These are phyloP conservation scores for Chalcosyrphus nemorum DNA, from an alignment of 2,888 invertebrate genomes.

Conservation along the genomic window DNA sequence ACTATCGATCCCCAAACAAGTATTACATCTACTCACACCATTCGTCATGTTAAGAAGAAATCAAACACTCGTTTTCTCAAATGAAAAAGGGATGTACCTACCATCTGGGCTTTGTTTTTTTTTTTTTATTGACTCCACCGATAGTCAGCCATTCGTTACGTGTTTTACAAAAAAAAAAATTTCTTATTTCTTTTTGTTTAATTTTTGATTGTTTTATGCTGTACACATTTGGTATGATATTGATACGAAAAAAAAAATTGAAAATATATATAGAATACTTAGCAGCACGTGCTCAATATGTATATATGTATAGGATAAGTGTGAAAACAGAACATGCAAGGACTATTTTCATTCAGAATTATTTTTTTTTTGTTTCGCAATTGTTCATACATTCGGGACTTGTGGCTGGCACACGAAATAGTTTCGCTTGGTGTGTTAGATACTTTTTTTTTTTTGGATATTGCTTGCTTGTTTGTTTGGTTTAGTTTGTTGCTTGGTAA, in stretches of 20 bases:
- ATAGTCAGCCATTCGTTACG: not conserved
- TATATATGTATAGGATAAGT: conserved; percentile 66
- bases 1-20: too few relatives aligned
- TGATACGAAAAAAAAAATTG: conserved; percentile 33
- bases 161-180: not conserved
- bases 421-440: conserved; percentile 11
- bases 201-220: conserved; percentile 40
- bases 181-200: conserved; percentile 2
- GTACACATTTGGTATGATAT: conserved; percentile 56
- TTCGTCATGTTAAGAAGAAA: conserved; percentile 33
- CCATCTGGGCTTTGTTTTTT: not conserved
- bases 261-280: conserved; percentile 60
- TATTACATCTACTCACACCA: not conserved
- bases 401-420: conserved; percentile 53
- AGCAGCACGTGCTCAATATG: conserved; percentile 70
- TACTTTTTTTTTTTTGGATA: conserved; percentile 10
- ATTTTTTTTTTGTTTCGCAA: conserved; percentile 33
- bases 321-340: conserved; percentile 73
- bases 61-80: conserved; percentile 32
- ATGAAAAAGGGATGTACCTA: not conserved
- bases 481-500: conserved; percentile 47
- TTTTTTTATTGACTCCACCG: not conserved
- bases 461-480: conserved; percentile 62
- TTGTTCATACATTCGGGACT: conserved; percentile 67
- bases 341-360: conserved; percentile 71